Evolutionary conservation across 2,888 invertebrate genomes (phyloP).

Genomic region (Amblyteles armatorius): DNA sequence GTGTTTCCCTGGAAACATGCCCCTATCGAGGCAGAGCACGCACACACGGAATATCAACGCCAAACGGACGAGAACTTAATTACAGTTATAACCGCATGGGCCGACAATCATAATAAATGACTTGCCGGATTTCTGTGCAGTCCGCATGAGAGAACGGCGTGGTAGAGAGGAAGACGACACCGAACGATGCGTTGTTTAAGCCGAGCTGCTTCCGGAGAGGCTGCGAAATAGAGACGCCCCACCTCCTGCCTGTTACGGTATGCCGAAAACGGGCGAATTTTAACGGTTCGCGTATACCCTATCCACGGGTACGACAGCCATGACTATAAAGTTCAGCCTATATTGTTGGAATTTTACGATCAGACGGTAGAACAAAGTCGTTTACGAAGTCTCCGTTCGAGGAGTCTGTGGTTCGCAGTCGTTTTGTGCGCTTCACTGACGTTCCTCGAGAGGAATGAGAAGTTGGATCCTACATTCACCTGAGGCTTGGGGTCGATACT

Average conservation of each 20-base stretch:
- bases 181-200: conserved; percentile 8
- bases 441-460: conserved; percentile 9
- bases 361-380: conserved; percentile 28
- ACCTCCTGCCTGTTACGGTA: background rate
- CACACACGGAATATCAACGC: conserved; percentile 49
- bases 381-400: conserved; percentile 11
- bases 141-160: conserved; percentile 10
- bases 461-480: conserved; percentile 21
- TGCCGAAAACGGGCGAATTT: conserved; percentile 45
- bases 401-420: conserved; percentile 9
- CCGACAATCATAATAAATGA: conserved; percentile 65
- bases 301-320: conserved; percentile 1
- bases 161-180: conserved; percentile 7
- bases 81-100: conserved; percentile 69
- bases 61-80: conserved; percentile 69
- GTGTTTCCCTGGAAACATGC: conserved; percentile 16
- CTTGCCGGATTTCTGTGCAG: conserved; percentile 57
- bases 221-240: conserved; percentile 25
- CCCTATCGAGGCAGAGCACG: conserved; percentile 2
- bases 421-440: conserved; percentile 15
- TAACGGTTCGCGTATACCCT: conserved; percentile 24
- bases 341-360: conserved; percentile 32
- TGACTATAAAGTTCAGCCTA: conserved; percentile 14
- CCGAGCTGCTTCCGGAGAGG: conserved; percentile 25
- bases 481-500: conserved; percentile 25